These are phyloP conservation scores for Frankliniella intonsa DNA, from an alignment of 2,888 invertebrate genomes.

Conservation along the genomic window DNA sequence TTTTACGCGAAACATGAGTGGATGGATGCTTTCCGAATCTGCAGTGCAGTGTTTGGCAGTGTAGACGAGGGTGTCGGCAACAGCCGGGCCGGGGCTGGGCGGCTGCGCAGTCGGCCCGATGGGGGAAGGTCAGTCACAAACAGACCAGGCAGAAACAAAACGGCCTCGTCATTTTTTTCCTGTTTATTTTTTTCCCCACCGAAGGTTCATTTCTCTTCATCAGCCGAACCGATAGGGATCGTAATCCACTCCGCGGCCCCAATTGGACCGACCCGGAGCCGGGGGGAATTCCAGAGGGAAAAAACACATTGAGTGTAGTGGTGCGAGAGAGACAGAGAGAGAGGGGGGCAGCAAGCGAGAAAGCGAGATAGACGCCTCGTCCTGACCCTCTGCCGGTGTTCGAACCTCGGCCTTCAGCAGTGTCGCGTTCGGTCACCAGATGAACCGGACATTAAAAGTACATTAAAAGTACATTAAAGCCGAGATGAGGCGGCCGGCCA, in stretches of 20 bases:
- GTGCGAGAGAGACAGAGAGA: neutral
- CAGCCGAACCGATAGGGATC: neutral
- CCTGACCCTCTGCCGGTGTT: neutral
- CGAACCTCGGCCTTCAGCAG: neutral
- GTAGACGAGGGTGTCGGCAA: no score
- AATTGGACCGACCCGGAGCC: neutral
- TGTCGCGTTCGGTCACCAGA: neutral
- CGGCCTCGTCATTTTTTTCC: neutral
- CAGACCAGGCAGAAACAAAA: conserved; percentile 5
- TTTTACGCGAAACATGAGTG: no score
- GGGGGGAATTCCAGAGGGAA: neutral
- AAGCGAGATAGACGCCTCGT: neutral
- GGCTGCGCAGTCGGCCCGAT: neutral
- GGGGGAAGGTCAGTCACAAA: neutral
- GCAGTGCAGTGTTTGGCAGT: no score
- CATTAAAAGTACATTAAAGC: conserved; percentile 25
- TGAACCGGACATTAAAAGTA: conserved; percentile 11
- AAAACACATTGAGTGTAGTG: neutral
- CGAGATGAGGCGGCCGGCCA: neutral
- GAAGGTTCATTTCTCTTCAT: conserved; percentile 10
- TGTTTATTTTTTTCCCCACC: neutral
- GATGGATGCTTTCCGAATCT: no score
- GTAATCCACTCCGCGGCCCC: no score
- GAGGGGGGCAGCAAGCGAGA: neutral
- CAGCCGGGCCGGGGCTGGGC: no score